phyloP scores from a whole-genome alignment of 2,888 invertebrate genomes.

The Pollenia angustigena region DNA sequence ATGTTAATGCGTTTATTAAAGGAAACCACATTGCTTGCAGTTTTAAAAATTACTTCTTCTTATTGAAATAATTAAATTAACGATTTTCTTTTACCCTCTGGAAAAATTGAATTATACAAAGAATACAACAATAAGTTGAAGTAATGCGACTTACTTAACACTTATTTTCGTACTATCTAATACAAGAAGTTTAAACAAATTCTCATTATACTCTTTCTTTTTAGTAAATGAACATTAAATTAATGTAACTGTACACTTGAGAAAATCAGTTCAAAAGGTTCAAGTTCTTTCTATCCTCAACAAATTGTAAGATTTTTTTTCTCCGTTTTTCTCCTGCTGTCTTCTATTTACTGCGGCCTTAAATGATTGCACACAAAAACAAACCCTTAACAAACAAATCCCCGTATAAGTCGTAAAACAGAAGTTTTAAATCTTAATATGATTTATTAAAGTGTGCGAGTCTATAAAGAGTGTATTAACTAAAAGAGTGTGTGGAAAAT shows the following conservation, averaged over 20 bases:
- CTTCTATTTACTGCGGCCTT: not conserved
- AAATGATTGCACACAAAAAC: slow-evolving; percentile 35
- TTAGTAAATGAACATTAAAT: slow-evolving; percentile 43
- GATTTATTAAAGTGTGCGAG: slow-evolving; percentile 45
- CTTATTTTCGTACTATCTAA: not conserved
- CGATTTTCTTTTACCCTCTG: no score
- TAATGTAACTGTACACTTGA: slow-evolving; percentile 57
- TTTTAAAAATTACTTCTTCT: no score
- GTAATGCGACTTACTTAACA: no score
- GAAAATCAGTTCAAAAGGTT: slow-evolving; percentile 34
- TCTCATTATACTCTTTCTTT: not conserved
- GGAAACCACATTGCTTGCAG: no score
- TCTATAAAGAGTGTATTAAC: slow-evolving; percentile 38
- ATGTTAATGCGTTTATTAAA: no score
- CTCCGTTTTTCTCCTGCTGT: not conserved
- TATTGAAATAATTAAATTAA: no score
- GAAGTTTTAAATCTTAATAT: slow-evolving; percentile 55
- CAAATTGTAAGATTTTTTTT: not conserved
- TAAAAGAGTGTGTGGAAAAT: not conserved
- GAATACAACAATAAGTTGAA: no score
- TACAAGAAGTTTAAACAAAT: not conserved
- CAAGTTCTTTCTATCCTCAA: not conserved
- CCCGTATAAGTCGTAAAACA: slow-evolving; percentile 37
- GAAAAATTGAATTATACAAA: no score
- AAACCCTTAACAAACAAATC: slow-evolving; percentile 1